Evolutionary conservation across 2,888 invertebrate species (phyloP).

Genomic region (Pyrochroa serraticornis): DNA sequence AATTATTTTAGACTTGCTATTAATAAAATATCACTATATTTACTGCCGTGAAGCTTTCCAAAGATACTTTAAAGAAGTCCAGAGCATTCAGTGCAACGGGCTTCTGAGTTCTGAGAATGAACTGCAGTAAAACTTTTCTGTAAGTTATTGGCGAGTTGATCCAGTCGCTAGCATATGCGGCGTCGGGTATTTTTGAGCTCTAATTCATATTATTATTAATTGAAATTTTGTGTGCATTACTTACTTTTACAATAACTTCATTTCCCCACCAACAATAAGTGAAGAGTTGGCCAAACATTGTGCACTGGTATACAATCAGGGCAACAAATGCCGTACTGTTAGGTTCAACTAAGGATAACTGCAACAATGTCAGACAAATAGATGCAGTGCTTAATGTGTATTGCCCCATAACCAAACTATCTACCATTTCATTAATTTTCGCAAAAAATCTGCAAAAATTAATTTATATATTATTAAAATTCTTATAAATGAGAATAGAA

Average conservation of each 20-base stretch:
- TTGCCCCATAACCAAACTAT: neutral
- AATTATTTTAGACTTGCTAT: neutral
- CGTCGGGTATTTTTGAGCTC: conserved; percentile 13
- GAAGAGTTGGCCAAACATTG: neutral
- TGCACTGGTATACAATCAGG: neutral
- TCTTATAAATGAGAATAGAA: neutral
- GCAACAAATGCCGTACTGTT: neutral
- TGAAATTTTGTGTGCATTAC: neutral
- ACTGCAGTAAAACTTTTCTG: conserved; percentile 6
- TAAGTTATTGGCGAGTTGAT: neutral
- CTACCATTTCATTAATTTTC: neutral
- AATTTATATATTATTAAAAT: too few relatives aligned
- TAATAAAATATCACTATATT: conserved; percentile 1
- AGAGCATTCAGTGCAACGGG: conserved; percentile 9
- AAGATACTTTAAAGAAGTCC: conserved; percentile 12
- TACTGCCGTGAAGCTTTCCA: conserved; percentile 11
- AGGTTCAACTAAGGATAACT: neutral
- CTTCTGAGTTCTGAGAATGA: conserved; percentile 14
- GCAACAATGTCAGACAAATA: neutral
- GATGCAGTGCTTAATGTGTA: neutral
- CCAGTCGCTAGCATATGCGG: conserved; percentile 20
- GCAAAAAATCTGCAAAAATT: neutral
- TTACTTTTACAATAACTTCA: conserved; percentile 11
- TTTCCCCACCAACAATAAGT: conserved; percentile 9
- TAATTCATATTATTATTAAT: neutral